Conservation (phyloP, 2,113 vertebrate genomes). For the Sinocyclocheilus grahami region DNA sequence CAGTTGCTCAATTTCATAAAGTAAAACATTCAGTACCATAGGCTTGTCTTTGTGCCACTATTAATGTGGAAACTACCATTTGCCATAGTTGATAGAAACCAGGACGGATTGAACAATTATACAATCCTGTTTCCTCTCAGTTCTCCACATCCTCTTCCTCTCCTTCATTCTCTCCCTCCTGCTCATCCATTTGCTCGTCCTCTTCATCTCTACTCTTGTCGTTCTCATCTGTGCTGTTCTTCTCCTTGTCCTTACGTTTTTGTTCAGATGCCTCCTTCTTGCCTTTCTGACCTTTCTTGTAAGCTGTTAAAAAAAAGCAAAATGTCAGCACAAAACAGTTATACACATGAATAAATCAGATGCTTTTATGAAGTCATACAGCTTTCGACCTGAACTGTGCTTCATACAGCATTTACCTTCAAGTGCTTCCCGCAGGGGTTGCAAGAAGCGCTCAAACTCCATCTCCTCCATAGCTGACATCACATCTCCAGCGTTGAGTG, state of each 20-base stretch:
- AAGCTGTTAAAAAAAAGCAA: constrained; percentile 72
- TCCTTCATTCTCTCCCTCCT: constrained; percentile 70
- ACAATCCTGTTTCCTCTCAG: constrained; percentile 66
- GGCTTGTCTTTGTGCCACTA: background rate
- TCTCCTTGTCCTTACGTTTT: constrained; percentile 91
- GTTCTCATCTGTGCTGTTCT: constrained; percentile 80
- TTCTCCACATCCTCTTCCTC: constrained; percentile 90
- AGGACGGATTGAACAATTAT: background rate
- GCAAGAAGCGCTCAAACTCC: constrained; percentile 94
- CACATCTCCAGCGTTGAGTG: constrained; percentile 90
- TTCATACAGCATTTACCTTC: constrained; percentile 79
- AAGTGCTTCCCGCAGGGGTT: constrained; percentile 89
- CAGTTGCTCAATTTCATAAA: background rate
- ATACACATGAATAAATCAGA: background rate
- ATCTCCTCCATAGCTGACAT: constrained; percentile 97
- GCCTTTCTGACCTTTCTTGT: constrained; percentile 91
- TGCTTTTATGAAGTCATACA: background rate
- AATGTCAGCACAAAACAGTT: background rate
- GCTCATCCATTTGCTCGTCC: constrained; percentile 86
- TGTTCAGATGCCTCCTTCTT: constrained; percentile 90
- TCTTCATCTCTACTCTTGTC: constrained; percentile 90
- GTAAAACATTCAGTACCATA: constrained; percentile 10
- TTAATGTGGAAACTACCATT: background rate
- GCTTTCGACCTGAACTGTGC: too few relatives aligned
- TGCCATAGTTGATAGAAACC: background rate